Base-by-base conservation (phyloP, 2,113 vertebrate genomes). In the Tachysurus fulvidraco region DNA sequence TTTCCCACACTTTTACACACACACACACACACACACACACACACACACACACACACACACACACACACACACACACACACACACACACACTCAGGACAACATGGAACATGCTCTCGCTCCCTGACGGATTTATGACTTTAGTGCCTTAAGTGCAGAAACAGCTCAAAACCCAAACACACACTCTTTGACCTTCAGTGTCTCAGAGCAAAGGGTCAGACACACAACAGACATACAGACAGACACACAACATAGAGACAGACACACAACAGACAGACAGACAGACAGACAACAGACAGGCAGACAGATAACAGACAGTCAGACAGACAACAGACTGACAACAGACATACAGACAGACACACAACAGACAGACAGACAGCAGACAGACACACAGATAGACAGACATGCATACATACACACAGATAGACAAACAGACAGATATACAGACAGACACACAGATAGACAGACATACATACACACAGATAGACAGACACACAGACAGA, bases 91-190 rank as follows among this genome's bases (percentile, higher is more conserved):
- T n/a, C 1, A 76, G 44, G 25, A 50, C 41, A 28, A 14, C 46
- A 30, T 16, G 13, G 14, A 78, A 55, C 76, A 54, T 7, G 17
- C 12, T 78, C 50, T 28, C 2, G 3, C 14, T 30, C 8, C 0
- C 91, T 88, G 84, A 83, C 88, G 83, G 88, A 93, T 94, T 93
- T 93, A 94, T 86, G 89, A 86, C 57, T n/a, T n/a, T 55, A 89
- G 1, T 28, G 12, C 2, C 44, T 54, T 3, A 77, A 77, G 8
- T 54, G 12, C 50, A 28, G 19, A 54, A 77, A 52, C 11, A 54
- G 90, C 88, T 13, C 62, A 13, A 65, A 65, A 5, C 4, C 3
- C 25, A 65, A 92, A 93, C 94, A 94, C 92, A 95, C 90, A 90
- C 88, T 41, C 74, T 84, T 85, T 92, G 93, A 95, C 91, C 92